These are phyloP conservation scores for Yoshiicerus persimilis DNA, from an alignment of 1,140 invertebrate species.

Conservation along the genomic window DNA sequence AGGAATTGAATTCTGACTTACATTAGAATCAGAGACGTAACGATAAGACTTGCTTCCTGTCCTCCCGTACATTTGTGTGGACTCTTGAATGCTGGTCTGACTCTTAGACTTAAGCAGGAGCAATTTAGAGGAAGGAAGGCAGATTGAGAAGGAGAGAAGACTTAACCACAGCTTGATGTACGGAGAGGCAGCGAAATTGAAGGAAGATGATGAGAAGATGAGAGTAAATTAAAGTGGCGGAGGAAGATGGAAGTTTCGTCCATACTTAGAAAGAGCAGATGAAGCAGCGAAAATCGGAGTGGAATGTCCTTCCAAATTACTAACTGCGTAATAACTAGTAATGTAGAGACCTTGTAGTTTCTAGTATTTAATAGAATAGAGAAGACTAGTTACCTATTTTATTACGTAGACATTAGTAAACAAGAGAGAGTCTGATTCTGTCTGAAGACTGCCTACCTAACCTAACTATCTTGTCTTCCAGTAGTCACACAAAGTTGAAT, in stretches of 20 bases:
- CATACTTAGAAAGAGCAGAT: background rate
- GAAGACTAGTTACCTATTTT: background rate
- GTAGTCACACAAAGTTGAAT: background rate
- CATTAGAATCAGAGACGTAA: background rate
- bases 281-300: background rate
- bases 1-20: background rate
- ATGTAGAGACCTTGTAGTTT: background rate
- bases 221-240: background rate
- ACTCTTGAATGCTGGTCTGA: background rate
- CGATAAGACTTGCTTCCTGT: background rate
- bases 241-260: background rate
- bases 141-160: background rate
- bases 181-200: background rate
- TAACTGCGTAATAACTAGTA: background rate
- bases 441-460: background rate
- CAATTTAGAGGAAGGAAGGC: background rate
- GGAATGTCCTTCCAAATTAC: background rate
- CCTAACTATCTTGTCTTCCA: background rate
- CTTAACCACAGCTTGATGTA: background rate
- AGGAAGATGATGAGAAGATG: background rate
- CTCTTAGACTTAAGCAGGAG: background rate
- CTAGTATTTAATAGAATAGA: background rate
- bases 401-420: background rate
- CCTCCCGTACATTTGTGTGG: background rate
- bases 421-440: background rate